phyloP scores from a whole-genome alignment of 2,888 invertebrate genomes.

The Temnothorax unifasciatus region DNA sequence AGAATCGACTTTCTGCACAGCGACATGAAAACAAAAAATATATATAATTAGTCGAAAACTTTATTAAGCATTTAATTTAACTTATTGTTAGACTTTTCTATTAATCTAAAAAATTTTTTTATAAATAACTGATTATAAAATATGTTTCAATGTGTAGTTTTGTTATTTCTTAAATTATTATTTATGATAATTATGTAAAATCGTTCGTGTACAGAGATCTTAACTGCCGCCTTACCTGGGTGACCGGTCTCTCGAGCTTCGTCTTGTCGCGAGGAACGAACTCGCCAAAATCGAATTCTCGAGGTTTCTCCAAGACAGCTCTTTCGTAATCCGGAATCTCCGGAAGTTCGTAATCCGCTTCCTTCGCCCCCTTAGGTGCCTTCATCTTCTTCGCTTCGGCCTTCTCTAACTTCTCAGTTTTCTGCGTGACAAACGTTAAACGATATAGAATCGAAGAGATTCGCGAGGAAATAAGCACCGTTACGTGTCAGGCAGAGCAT shows the following conservation, averaged over 20 bases:
- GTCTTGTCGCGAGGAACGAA: constrained; percentile 82
- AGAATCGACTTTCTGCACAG: constrained; percentile 83
- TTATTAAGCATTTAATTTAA: neutral
- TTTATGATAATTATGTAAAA: neutral
- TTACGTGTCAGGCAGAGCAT: neutral
- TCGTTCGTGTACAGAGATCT: neutral
- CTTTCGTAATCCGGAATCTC: constrained; percentile 90
- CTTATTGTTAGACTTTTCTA: constrained; percentile 4
- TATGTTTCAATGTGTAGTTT: neutral
- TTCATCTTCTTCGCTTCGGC: constrained; percentile 82
- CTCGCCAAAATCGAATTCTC: constrained; percentile 84
- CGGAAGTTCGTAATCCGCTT: constrained; percentile 83
- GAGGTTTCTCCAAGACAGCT: constrained; percentile 81
- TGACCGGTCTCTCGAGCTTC: constrained; percentile 82
- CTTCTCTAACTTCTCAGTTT: constrained; percentile 83
- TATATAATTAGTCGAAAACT: constrained; percentile 46
- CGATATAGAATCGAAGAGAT: neutral
- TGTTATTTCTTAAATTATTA: neutral
- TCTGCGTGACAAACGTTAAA: constrained; percentile 72
- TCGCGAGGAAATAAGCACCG: neutral
- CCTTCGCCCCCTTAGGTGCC: constrained; percentile 80
- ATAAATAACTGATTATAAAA: neutral
- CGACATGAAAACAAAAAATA: constrained; percentile 74
- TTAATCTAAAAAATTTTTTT: neutral
- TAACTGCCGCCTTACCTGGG: constrained; percentile 77